Evolutionary conservation across 2,797 vertebrate species (phyloP).

Genomic region (Hemibagrus guttatus): DNA sequence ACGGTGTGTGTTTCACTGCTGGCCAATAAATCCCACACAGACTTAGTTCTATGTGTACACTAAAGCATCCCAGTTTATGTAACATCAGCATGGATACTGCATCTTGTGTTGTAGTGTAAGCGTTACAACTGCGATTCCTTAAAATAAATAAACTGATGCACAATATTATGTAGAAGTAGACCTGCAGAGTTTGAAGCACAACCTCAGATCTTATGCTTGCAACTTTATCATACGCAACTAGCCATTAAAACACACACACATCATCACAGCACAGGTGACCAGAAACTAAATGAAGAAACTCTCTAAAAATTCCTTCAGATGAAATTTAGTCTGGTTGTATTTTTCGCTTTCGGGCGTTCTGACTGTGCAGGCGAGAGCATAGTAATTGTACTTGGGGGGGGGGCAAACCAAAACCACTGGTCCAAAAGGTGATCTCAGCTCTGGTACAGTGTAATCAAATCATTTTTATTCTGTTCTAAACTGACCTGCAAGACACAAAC

Average conservation of each 20-base stretch:
- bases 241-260: background rate
- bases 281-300: background rate
- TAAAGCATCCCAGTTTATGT: constrained; percentile 15
- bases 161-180: background rate
- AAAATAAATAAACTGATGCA: constrained; percentile 5
- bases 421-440: background rate
- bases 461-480: background rate
- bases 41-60: constrained; percentile 23
- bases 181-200: background rate
- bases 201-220: background rate
- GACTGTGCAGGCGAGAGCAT: no score
- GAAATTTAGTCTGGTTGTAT: background rate
- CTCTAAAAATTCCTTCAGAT: background rate
- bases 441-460: background rate
- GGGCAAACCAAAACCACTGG: background rate
- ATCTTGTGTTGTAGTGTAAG: background rate
- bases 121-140: constrained; percentile 4
- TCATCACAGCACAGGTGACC: background rate
- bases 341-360: no score
- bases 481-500: background rate
- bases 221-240: background rate
- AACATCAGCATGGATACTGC: background rate
- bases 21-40: constrained; percentile 65
- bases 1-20: constrained; percentile 64
- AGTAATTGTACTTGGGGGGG: no score